Evolutionary conservation across 2,113 vertebrate genomes (phyloP).

Genomic region (Typhlomys cinereus): DNA sequence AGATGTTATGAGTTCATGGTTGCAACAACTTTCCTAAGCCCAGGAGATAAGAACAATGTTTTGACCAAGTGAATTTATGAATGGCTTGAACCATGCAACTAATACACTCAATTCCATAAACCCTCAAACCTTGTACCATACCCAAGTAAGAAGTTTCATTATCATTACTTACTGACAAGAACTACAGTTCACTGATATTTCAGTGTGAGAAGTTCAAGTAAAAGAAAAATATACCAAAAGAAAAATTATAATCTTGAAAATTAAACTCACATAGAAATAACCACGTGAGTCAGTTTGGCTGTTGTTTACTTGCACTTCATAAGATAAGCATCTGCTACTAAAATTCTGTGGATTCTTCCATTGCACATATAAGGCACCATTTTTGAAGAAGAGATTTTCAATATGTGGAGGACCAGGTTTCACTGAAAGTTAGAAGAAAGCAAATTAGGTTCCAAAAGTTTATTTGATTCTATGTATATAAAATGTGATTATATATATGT

Average conservation of each 20-base stretch:
- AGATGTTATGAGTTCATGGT: no score
- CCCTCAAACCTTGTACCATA: not conserved
- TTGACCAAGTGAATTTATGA: constrained; percentile 12
- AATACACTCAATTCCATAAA: not conserved
- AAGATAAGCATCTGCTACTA: constrained; percentile 63
- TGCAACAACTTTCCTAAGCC: no score
- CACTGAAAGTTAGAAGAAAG: constrained; percentile 72
- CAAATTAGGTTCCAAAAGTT: constrained; percentile 48
- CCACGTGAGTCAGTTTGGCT: constrained; percentile 9
- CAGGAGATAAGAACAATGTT: no score
- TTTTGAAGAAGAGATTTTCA: constrained; percentile 62
- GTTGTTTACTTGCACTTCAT: constrained; percentile 74
- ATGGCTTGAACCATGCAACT: not conserved
- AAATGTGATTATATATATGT: constrained; percentile 13
- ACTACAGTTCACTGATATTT: constrained; percentile 23
- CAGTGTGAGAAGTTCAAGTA: constrained; percentile 31
- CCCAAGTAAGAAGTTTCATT: constrained; percentile 3
- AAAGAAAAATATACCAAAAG: constrained; percentile 39
- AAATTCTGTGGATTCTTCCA: constrained; percentile 75
- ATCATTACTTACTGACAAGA: not conserved
- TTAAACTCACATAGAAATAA: constrained; percentile 60
- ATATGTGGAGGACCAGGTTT: constrained; percentile 76
- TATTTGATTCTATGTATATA: constrained; percentile 8
- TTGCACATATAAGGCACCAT: constrained; percentile 61
- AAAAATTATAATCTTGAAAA: not conserved